phyloP scores from a whole-genome alignment of 2,888 invertebrate genomes.

The Ormyrus thymus region DNA sequence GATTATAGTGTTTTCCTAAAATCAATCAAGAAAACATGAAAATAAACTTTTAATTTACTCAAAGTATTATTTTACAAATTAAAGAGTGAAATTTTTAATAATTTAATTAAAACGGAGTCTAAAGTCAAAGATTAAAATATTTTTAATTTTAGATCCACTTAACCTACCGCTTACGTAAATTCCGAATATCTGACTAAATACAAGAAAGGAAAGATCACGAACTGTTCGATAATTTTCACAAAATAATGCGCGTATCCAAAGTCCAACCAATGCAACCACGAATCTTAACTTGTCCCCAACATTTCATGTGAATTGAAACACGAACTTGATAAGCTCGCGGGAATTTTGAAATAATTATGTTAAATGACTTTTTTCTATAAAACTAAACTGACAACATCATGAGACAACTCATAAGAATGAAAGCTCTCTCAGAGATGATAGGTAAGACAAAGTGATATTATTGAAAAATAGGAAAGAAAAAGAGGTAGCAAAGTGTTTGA shows the following conservation, averaged over 20 bases:
- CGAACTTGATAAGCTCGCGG: constrained; percentile 11
- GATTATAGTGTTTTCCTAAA: constrained; percentile 41
- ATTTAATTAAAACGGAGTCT: no score
- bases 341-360: constrained; percentile 3
- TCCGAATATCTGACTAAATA: constrained; percentile 23
- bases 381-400: no score
- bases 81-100: background rate
- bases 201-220: constrained; percentile 15
- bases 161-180: constrained; percentile 51
- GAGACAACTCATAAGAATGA: no score
- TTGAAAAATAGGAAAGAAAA: background rate
- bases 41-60: background rate
- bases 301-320: background rate
- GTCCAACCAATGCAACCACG: no score
- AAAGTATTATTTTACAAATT: constrained; percentile 5
- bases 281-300: background rate
- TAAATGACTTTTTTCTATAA: no score
- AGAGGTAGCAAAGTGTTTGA: no score
- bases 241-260: no score
- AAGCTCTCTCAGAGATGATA: no score
- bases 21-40: constrained; percentile 12
- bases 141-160: no score
- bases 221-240: constrained; percentile 12
- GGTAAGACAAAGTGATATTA: background rate
- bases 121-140: no score